Evolutionary conservation across 1,140 invertebrate genomes (phyloP).

Genomic region (Penaeus chinensis): DNA sequence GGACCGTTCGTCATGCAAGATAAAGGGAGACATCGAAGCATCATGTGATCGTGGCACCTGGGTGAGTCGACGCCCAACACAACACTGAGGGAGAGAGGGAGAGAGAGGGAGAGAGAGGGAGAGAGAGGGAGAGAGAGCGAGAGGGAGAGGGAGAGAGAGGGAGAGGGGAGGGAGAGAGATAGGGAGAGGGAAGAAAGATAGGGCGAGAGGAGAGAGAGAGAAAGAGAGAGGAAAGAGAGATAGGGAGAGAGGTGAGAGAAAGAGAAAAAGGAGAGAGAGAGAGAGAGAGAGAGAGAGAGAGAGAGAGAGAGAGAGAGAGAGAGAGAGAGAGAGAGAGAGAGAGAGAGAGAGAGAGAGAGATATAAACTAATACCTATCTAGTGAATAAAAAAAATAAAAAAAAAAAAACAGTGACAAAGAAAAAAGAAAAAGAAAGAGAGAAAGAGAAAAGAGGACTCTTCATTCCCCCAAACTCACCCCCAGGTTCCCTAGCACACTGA

Average conservation of each 20-base stretch:
- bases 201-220: neutral
- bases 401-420: neutral
- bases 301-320: neutral
- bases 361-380: neutral
- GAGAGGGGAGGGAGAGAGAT: no score
- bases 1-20: no score
- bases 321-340: neutral
- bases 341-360: neutral
- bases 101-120: no score
- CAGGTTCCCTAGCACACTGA: neutral
- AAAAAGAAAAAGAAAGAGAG: neutral
- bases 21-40: no score
- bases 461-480: neutral
- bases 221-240: neutral
- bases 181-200: no score
- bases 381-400: neutral
- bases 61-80: no score
- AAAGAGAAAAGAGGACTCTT: neutral
- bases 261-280: neutral
- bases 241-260: neutral
- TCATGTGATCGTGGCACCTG: no score
- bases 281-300: neutral
- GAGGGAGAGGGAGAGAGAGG: no score
- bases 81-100: no score
- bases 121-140: no score